Conservation (phyloP, 2,888 invertebrate genomes). For the Eretmocerus hayati region DNA sequence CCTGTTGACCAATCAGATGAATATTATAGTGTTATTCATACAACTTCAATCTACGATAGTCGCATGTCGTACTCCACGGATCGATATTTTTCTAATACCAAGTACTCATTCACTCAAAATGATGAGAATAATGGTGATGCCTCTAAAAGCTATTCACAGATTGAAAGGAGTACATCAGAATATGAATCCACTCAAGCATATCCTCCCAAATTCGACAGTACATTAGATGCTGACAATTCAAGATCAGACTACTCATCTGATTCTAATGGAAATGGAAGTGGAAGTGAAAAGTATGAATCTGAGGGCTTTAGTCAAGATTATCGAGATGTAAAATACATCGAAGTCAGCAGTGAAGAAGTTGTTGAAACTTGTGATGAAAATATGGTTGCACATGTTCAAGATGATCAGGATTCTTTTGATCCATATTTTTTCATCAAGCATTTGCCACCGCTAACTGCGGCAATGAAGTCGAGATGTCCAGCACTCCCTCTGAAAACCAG, state of each 20-base stretch:
- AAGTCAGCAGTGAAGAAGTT: slow-evolving; percentile 42
- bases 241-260: slow-evolving; percentile 31
- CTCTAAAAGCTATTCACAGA: slow-evolving; percentile 25
- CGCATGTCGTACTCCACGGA: slow-evolving; percentile 30
- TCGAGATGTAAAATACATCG: slow-evolving; percentile 41
- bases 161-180: slow-evolving; percentile 30
- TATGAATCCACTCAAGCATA: slow-evolving; percentile 31
- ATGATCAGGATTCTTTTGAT: slow-evolving; percentile 76
- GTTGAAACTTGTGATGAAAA: slow-evolving; percentile 43
- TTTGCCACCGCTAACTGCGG: slow-evolving; percentile 72
- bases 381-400: slow-evolving; percentile 48
- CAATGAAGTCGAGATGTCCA: slow-evolving; percentile 66
- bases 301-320: slow-evolving; percentile 36
- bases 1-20: slow-evolving; percentile 33
- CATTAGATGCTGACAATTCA: slow-evolving; percentile 30
- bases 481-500: slow-evolving; percentile 87
- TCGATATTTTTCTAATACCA: slow-evolving; percentile 33
- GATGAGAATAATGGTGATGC: slow-evolving; percentile 33
- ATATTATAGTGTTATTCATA: slow-evolving; percentile 39
- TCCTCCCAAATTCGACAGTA: slow-evolving; percentile 27
- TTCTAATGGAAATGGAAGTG: slow-evolving; percentile 38
- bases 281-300: slow-evolving; percentile 34
- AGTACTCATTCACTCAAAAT: slow-evolving; percentile 34
- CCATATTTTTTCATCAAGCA: slow-evolving; percentile 89
- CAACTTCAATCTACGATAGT: slow-evolving; percentile 34